Evolutionary conservation across 2,888 invertebrate species (phyloP), one percentile per base, ranked within the genome.

Genomic region (Andricus curvator): DNA sequence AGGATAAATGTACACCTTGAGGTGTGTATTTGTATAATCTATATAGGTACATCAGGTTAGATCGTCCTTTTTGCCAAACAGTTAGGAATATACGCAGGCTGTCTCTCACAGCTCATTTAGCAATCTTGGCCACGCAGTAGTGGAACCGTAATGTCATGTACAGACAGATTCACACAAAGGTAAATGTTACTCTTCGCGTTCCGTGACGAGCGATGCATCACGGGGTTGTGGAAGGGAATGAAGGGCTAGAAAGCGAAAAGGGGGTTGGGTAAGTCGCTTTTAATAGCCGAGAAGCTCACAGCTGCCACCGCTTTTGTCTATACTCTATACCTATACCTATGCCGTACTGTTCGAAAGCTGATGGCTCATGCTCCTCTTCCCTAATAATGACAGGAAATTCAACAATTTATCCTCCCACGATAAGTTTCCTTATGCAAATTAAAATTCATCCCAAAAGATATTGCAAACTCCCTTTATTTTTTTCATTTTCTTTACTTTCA

Each of bases 181-280:
- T 74, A 74, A 60, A 60, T 77, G 78, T 65, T 80, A 41, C 44
- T 79, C 60, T 81, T 78, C 79, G 70, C 78, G 67, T 78, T 86
- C 85, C 87, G 83, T 84, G 80, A 84, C 82, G 81, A 81, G 78
- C 81, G 80, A 79, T 80, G 82, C 82, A 82, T 78, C 74, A 78
- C 77, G 51, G 64, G 60, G 78, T 65, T 66, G 77, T 60, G 81
- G 70, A 84, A 78, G 78, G 83, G 78, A 82, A 78, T 48, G 70
- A 81, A 81, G 74, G 81, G 78, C 76, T 79, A 80, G 70, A 78
- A 77, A 48, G 79, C 56, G 68, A 64, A 82, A 83, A 80, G 84
- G 83, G 86, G 87, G 85, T 80, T 87, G 86, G 86, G 87, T 92
- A 92, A 92, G 92, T 90, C 91, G 90, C 88, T 91, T 91, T 92